Percentiles rank a stretch among this genome's conserved stretches.
These are phyloP conservation scores for Turnix velox DNA, from an alignment of 2,113 vertebrate species.

Conservation along the genomic window DNA sequence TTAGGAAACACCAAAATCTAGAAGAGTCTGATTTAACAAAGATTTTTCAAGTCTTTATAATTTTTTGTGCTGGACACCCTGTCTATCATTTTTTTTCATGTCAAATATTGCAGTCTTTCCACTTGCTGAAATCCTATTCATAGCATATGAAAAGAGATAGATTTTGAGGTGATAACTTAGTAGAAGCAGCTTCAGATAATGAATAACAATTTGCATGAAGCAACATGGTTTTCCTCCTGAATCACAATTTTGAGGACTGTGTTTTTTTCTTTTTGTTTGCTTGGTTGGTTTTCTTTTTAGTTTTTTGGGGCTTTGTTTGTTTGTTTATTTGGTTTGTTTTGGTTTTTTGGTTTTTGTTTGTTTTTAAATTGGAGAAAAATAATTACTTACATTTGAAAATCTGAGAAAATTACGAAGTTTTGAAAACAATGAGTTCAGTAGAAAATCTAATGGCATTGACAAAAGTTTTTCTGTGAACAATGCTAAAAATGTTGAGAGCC, in stretches of 20 bases:
- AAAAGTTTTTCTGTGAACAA: neutral
- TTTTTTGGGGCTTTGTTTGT: no score
- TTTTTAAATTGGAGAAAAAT: no score
- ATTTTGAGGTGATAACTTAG: neutral
- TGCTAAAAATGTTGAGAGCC: neutral
- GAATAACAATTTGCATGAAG: neutral
- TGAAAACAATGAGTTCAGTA: neutral
- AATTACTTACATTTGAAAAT: no score
- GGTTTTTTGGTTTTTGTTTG: no score
- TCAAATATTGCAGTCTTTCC: neutral
- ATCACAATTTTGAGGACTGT: neutral
- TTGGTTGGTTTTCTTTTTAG: no score
- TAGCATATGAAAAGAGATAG: neutral
- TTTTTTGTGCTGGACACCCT: neutral
- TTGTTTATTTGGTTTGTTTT: no score
- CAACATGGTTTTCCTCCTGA: neutral
- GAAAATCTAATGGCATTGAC: neutral
- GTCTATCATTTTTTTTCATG: neutral
- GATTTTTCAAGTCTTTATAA: neutral
- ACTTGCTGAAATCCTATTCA: neutral
- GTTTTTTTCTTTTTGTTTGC: neutral
- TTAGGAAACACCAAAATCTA: neutral
- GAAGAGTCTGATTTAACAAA: neutral
- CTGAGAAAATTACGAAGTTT: neutral
- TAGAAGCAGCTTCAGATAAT: neutral